phyloP scores from a whole-genome alignment of 2,888 invertebrate genomes.

The Standfussiana lucernea region DNA sequence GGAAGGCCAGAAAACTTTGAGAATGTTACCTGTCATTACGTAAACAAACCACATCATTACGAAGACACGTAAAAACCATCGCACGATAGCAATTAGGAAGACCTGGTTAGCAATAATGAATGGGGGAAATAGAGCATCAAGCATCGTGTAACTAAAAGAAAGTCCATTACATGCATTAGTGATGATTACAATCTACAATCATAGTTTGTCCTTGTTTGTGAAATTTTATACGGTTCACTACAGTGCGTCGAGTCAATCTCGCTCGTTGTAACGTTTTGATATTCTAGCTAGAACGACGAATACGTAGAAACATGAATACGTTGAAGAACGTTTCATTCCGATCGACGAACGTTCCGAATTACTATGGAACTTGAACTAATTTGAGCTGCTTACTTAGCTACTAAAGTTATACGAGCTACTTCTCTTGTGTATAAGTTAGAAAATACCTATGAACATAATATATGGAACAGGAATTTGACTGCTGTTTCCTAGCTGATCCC shows the following conservation, averaged over 20 bases:
- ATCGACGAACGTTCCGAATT: constrained; percentile 21
- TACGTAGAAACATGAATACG: constrained; percentile 43
- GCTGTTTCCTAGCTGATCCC: not conserved
- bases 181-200: constrained; percentile 24
- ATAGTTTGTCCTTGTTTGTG: constrained; percentile 23
- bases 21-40: constrained; percentile 5
- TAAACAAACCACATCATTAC: constrained; percentile 13
- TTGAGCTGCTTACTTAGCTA: constrained; percentile 6
- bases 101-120: constrained; percentile 54
- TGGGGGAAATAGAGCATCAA: constrained; percentile 56
- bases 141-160: constrained; percentile 57
- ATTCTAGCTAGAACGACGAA: constrained; percentile 38
- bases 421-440: not conserved
- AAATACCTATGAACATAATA: not conserved
- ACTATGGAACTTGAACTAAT: constrained; percentile 6
- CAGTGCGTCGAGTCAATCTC: constrained; percentile 14
- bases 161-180: constrained; percentile 55
- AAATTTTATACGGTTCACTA: constrained; percentile 28
- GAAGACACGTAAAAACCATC: constrained; percentile 22
- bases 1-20: not conserved
- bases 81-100: constrained; percentile 51
- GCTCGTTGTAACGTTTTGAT: constrained; percentile 22
- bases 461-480: not conserved
- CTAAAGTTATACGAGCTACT: not conserved
- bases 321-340: constrained; percentile 23